phyloP scores from a whole-genome alignment of 1,140 invertebrate genomes.

The Archegozetes longisetosus region DNA sequence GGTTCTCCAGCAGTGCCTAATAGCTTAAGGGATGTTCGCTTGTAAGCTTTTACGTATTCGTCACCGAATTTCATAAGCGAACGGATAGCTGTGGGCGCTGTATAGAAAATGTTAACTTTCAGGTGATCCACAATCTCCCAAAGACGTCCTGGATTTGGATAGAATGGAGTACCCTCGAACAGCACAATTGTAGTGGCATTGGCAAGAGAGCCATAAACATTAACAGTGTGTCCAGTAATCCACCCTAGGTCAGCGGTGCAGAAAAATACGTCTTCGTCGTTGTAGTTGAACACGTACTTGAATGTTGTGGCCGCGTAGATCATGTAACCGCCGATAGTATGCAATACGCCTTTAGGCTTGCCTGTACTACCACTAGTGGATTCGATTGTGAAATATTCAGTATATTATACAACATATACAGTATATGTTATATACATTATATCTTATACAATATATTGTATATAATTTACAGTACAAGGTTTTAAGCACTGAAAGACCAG shows the following conservation, averaged over 20 bases:
- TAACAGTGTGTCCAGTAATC: slow-evolving; percentile 94
- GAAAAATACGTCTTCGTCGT: slow-evolving; percentile 79
- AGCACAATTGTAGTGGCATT: slow-evolving; percentile 66
- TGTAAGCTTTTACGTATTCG: slow-evolving; percentile 37
- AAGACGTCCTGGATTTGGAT: slow-evolving; percentile 56
- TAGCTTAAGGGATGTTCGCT: slow-evolving; percentile 44
- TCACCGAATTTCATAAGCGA: slow-evolving; percentile 75
- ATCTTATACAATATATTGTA: neutral
- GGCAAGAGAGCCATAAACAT: slow-evolving; percentile 80
- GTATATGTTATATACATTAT: neutral
- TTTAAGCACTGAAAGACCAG: neutral
- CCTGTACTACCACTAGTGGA: slow-evolving; percentile 73
- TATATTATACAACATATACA: no score
- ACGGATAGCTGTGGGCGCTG: slow-evolving; percentile 90
- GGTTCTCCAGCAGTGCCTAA: slow-evolving; percentile 91
- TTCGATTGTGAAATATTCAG: neutral
- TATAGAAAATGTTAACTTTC: slow-evolving; percentile 91
- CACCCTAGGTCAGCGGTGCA: slow-evolving; percentile 99
- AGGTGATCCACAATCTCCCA: slow-evolving; percentile 89
- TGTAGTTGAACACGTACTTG: slow-evolving; percentile 89
- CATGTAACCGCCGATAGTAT: slow-evolving; percentile 84
- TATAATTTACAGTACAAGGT: neutral
- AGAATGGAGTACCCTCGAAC: slow-evolving; percentile 93
- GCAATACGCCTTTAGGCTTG: slow-evolving; percentile 90
- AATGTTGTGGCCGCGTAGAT: slow-evolving; percentile 75